Base-by-base conservation (phyloP, 2,888 invertebrate genomes). In the Caenorhabditis macrosperma region DNA sequence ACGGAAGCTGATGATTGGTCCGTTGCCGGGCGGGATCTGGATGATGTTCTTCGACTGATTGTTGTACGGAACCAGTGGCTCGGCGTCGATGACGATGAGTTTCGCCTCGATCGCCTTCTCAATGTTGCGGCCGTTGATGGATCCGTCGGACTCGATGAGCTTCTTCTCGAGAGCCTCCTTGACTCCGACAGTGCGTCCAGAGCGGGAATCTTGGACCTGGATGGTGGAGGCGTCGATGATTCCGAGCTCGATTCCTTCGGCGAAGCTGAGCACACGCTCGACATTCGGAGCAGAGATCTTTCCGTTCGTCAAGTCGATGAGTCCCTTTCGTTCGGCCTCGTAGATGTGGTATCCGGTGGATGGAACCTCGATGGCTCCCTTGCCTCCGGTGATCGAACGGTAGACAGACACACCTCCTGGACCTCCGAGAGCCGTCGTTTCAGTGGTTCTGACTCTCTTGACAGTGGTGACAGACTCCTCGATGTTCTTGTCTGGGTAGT, bases 241-340 rank as follows among this genome's bases (percentile, higher is more conserved):
- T 15, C 90, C 90, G 12, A 89, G 82, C 44, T 88, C 88, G 63
- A 90, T 83, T 33, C 90, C 95, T 91, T 96, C 96, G 91, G 95
- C 94, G 85, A 97, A 94, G 77, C 94, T 94, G 52, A 95, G 94
- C 67, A 94, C 92, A 84, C 95, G 93, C 90, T 96, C 95, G 6
- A 96, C 95, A 15, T 94, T 94, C 1, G 95, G 95, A 82, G 97
- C 95, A 17, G 94, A 94, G 87, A 97, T 95, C 38, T 95, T 92
- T 2, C 97, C 97, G 0, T 94, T 94, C 0, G 93, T 92, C 1
- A 96, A 94, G 91, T 97, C 95, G 86, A 96, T 95, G 2, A 95
- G 91, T 67, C 94, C 94, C 89, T 94, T 94, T 46, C 94, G 93
- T 82, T 97, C 95, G 2, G 96, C 96, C 87, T 95, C 95, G 66